These are phyloP conservation scores for Saccostrea glomerata DNA, from an alignment of 1,140 invertebrate genomes.

Conservation along the genomic window DNA sequence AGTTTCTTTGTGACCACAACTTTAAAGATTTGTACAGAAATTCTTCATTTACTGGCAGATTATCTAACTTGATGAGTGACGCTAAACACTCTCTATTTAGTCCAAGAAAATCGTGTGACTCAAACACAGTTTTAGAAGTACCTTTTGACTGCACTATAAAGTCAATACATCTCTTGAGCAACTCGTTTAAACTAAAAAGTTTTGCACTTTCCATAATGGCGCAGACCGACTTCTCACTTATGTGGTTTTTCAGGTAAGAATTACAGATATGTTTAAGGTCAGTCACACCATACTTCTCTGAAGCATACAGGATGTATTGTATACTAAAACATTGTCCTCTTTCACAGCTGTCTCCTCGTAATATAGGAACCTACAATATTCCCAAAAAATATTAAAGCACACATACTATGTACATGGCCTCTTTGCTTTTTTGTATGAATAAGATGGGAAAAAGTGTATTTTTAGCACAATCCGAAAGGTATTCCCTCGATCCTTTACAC, in stretches of 20 bases:
- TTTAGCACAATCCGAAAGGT: too few relatives aligned
- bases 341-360: conserved; percentile 78
- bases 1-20: neutral
- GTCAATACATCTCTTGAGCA: conserved; percentile 41
- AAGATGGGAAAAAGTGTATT: too few relatives aligned
- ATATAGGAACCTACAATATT: conserved; percentile 53
- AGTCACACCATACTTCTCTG: conserved; percentile 90
- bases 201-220: conserved; percentile 52
- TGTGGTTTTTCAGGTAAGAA: conserved; percentile 87
- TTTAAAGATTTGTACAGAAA: neutral
- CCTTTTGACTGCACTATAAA: neutral
- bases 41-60: neutral
- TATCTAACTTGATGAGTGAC: neutral
- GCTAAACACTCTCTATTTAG: neutral
- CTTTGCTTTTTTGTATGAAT: too few relatives aligned
- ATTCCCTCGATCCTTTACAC: too few relatives aligned
- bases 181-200: conserved; percentile 46
- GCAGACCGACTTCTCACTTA: conserved; percentile 87
- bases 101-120: neutral
- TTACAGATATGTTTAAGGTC: conserved; percentile 88
- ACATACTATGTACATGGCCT: neutral
- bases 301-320: conserved; percentile 88
- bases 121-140: neutral
- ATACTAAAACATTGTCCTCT: conserved; percentile 89
- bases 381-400: neutral